Evolutionary conservation across 2,888 invertebrate species (phyloP).

Genomic region (Cataglyphis altisquamis): DNA sequence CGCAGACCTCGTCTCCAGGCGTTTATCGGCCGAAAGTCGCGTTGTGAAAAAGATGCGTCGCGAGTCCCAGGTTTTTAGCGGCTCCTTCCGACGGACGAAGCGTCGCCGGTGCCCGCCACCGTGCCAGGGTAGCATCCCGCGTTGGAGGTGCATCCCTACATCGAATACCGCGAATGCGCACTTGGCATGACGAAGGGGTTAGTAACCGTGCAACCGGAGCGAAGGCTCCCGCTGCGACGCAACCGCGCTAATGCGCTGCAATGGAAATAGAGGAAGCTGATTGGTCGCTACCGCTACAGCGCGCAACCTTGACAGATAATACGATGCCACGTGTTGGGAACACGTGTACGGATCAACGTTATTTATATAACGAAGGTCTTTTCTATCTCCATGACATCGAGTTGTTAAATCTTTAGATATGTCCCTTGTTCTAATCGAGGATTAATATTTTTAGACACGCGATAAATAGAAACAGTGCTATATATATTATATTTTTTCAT

Average conservation of each 20-base stretch:
- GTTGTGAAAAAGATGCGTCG: constrained; percentile 80
- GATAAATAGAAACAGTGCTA: not conserved
- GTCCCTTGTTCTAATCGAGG: not conserved
- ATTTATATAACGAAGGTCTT: not conserved
- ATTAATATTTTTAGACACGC: not conserved
- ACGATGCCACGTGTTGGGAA: constrained; percentile 12
- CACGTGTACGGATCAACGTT: constrained; percentile 7
- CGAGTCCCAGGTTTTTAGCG: constrained; percentile 79
- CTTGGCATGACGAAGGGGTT: constrained; percentile 27
- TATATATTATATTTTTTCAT: not conserved
- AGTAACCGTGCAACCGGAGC: constrained; percentile 32
- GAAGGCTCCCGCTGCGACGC: not conserved
- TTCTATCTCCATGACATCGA: not conserved
- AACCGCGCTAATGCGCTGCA: constrained; percentile 42
- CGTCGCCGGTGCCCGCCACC: constrained; percentile 85
- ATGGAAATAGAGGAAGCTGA: constrained; percentile 57
- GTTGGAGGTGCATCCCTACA: constrained; percentile 55
- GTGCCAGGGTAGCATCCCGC: constrained; percentile 78
- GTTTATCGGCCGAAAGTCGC: constrained; percentile 74
- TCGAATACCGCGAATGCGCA: constrained; percentile 37
- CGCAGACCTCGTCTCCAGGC: constrained; percentile 76
- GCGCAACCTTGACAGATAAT: constrained; percentile 34
- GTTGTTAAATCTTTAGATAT: not conserved
- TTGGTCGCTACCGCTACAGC: constrained; percentile 29
- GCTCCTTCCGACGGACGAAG: constrained; percentile 84